These are phyloP conservation scores for Nephrotoma appendiculata DNA, from an alignment of 2,888 invertebrate genomes.

Conservation along the genomic window DNA sequence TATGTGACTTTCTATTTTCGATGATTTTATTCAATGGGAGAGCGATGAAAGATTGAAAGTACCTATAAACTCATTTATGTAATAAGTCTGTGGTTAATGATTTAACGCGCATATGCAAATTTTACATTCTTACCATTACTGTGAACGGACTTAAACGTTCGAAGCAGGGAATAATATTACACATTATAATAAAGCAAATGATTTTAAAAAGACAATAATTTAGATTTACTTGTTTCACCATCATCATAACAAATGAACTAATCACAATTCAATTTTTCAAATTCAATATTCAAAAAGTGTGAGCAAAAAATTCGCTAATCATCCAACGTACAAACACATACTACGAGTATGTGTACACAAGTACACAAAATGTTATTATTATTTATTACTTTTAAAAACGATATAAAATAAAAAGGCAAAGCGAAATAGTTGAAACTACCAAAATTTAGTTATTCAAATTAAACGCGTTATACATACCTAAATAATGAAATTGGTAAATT, in stretches of 20 bases:
- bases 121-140: neutral
- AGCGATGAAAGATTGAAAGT: no score
- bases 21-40: no score
- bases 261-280: neutral
- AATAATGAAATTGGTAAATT: neutral
- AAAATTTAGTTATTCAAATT: neutral
- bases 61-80: no score
- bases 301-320: neutral
- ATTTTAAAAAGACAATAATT: neutral
- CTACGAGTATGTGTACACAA: neutral
- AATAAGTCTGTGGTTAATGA: no score
- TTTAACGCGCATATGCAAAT: no score
- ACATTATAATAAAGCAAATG: neutral
- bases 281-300: neutral
- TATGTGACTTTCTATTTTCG: no score
- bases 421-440: neutral
- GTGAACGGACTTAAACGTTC: neutral
- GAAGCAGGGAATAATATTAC: neutral
- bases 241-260: neutral
- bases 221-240: neutral
- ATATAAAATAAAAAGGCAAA: neutral
- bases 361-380: neutral
- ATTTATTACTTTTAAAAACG: neutral
- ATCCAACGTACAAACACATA: neutral
- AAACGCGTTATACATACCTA: neutral